phyloP scores from a whole-genome alignment of 2,113 vertebrate genomes.

The Oncorhynchus kisutch region DNA sequence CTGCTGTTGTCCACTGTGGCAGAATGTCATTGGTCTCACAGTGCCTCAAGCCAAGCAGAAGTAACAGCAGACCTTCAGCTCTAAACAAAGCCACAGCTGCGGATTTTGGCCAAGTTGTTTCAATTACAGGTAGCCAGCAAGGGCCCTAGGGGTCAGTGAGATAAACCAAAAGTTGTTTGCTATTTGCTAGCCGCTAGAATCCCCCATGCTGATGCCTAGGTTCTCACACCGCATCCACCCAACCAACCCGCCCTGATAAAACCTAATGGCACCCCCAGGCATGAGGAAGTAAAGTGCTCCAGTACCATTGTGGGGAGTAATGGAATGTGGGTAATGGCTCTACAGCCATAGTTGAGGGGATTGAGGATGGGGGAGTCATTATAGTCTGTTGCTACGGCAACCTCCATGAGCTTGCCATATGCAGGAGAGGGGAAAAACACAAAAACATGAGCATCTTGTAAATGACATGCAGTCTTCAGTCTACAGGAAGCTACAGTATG shows the following conservation, averaged over 20 bases:
- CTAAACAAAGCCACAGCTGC: not conserved
- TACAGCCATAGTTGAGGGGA: slow-evolving; percentile 1
- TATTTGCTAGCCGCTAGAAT: not conserved
- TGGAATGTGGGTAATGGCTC: slow-evolving; percentile 23
- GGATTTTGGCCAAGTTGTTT: not conserved
- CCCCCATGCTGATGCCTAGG: not conserved
- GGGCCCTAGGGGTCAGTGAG: not conserved
- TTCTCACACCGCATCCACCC: not conserved
- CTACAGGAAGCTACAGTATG: not conserved
- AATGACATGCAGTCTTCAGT: not conserved
- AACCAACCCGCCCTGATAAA: not conserved
- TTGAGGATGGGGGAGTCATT: not conserved
- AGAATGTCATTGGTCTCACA: not conserved
- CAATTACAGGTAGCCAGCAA: not conserved
- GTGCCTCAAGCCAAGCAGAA: not conserved
- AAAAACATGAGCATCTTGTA: not conserved
- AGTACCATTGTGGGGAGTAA: not conserved
- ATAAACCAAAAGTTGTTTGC: not conserved
- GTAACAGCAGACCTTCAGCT: not conserved
- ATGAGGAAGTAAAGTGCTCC: not conserved
- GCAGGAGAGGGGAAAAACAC: not conserved
- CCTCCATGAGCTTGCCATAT: slow-evolving; percentile 5
- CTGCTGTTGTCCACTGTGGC: not conserved
- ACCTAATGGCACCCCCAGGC: slow-evolving; percentile 8
- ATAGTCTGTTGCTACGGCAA: slow-evolving; percentile 14